Percentiles rank a stretch among this genome's conserved stretches.
Conservation (phyloP, 2,113 vertebrate species). For the Eudorcas thomsonii region DNA sequence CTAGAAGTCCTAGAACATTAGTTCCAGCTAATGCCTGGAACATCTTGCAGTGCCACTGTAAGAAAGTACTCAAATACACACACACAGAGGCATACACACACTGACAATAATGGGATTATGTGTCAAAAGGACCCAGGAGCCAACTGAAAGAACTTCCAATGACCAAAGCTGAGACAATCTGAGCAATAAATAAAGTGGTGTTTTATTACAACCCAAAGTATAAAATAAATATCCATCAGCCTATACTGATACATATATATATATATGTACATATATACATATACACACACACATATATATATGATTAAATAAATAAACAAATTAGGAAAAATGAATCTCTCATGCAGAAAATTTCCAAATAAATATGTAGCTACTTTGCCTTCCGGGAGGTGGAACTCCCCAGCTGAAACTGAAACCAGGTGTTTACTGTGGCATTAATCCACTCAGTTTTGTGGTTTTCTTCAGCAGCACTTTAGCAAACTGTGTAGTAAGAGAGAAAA, state of each 20-base stretch:
- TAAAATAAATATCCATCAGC: neutral
- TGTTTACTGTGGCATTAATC: fast-evolving
- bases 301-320: neutral
- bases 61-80: neutral
- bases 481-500: neutral
- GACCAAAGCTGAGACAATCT: neutral
- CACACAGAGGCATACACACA: neutral
- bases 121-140: neutral
- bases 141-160: neutral
- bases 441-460: neutral
- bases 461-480: neutral
- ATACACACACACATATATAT: neutral
- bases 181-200: neutral
- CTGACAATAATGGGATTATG: neutral
- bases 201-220: neutral
- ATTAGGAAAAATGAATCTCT: neutral
- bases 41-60: neutral
- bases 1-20: neutral
- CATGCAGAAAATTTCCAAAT: neutral
- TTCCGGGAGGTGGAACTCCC: neutral
- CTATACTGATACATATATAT: neutral
- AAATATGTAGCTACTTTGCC: neutral
- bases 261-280: neutral
- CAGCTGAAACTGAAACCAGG: neutral
- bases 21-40: neutral